A percentile compares a stretch with the other conserved stretches of the same genome.
Conservation (phyloP, 1,140 invertebrate species). For the Elysia chlorotica region DNA sequence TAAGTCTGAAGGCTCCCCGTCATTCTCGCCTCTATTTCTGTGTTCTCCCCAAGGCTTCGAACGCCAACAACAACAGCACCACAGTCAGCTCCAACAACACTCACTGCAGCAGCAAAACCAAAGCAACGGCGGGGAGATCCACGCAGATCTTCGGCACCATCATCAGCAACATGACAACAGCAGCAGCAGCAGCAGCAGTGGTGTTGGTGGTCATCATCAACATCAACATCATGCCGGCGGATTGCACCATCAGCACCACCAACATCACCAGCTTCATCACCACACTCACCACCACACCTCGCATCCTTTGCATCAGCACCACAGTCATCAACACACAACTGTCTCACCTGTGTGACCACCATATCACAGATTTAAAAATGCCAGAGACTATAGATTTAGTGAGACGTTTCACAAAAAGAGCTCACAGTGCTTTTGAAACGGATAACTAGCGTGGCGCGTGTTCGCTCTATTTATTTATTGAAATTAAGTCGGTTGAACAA, state of each 20-base stretch:
- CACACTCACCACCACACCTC: neutral
- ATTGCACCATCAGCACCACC: neutral
- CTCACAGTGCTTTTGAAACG: too few relatives aligned
- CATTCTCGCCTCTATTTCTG: slow-evolving; percentile 10
- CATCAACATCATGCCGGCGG: neutral
- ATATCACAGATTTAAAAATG: neutral
- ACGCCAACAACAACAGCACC: slow-evolving; percentile 13
- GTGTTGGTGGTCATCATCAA: too few relatives aligned
- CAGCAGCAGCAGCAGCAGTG: too few relatives aligned
- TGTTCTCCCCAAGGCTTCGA: slow-evolving; percentile 11
- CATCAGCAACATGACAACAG: too few relatives aligned
- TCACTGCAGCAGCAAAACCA: neutral
- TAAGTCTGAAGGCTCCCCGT: slow-evolving; percentile 11
- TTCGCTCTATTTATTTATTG: too few relatives aligned
- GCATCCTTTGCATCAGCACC: neutral
- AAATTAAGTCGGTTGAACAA: too few relatives aligned
- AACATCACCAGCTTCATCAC: neutral
- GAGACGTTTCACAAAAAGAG: too few relatives aligned
- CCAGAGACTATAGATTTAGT: too few relatives aligned
- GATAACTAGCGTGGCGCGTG: too few relatives aligned
- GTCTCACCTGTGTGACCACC: slow-evolving; percentile 15
- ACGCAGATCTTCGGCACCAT: too few relatives aligned
- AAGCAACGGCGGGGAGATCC: too few relatives aligned
- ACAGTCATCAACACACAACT: slow-evolving; percentile 3
- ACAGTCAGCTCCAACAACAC: neutral